A percentile compares a stretch with the other conserved stretches of the same genome.
phyloP scores from a whole-genome alignment of 2,888 invertebrate genomes.

The Penaeus monodon region DNA sequence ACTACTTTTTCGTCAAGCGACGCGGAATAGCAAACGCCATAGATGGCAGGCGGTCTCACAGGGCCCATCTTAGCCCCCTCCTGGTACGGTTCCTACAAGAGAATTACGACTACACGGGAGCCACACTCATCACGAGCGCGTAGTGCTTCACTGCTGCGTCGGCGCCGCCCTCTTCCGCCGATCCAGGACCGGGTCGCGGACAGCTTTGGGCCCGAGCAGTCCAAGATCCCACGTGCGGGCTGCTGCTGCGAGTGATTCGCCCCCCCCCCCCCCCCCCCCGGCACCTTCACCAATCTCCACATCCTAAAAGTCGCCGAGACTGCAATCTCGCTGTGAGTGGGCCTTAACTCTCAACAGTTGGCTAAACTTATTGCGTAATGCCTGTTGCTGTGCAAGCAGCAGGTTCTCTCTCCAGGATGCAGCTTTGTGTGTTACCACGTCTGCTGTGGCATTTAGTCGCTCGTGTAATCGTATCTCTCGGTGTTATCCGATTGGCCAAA shows the following conservation, averaged over 20 bases:
- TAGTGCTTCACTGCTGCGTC: constrained; percentile 25
- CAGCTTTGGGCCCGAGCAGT: not conserved
- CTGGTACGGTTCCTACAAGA: constrained; percentile 24
- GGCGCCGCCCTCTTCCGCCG: constrained; percentile 25
- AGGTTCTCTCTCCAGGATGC: not conserved
- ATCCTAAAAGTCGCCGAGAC: not conserved
- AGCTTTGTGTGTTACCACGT: not conserved
- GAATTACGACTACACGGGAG: constrained; percentile 24
- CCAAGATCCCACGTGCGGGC: not conserved
- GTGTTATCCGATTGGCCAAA: not conserved
- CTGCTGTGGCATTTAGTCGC: not conserved
- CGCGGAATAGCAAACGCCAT: constrained; percentile 27
- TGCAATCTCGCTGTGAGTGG: not conserved
- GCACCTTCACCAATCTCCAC: not conserved
- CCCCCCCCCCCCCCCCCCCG: too few species aligned
- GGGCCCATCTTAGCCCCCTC: constrained; percentile 4
- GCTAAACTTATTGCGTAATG: too few species aligned
- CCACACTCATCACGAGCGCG: constrained; percentile 26
- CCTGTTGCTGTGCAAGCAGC: not conserved
- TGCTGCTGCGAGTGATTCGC: not conserved
- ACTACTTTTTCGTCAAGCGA: constrained; percentile 37
- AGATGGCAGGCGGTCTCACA: not conserved
- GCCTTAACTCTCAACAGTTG: too few species aligned
- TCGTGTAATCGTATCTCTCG: not conserved
- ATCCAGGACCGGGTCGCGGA: not conserved